These are phyloP conservation scores for Montifringilla adamsi DNA, from an alignment of 2,113 vertebrate species.

Conservation along the genomic window DNA sequence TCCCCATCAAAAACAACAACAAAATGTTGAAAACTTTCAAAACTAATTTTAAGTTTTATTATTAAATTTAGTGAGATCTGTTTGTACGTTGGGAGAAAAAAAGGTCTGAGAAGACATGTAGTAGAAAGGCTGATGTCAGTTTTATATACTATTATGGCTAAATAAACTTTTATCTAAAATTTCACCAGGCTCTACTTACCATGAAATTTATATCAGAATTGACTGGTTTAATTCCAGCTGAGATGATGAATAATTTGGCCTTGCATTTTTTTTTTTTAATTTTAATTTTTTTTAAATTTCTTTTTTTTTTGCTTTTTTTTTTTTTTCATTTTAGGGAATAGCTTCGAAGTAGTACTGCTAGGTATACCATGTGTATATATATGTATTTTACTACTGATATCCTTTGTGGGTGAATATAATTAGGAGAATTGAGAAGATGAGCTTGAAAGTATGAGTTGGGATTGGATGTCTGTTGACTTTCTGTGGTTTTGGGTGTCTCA, in stretches of 20 bases:
- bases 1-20: background rate
- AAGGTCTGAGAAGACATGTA: background rate
- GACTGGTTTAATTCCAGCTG: background rate
- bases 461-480: background rate
- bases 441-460: background rate
- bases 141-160: background rate
- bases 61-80: background rate
- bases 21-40: background rate
- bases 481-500: background rate
- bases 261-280: background rate
- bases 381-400: background rate
- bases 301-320: too few relatives aligned
- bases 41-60: background rate
- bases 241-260: background rate
- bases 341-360: background rate
- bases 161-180: background rate
- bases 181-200: background rate
- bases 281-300: background rate
- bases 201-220: background rate
- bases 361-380: rapidly evolving
- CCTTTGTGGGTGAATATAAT: background rate
- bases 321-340: background rate
- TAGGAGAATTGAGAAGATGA: background rate
- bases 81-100: background rate
- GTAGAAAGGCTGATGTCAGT: background rate